These are phyloP conservation scores for Passer montanus DNA, from an alignment of 2,113 vertebrate species.

Conservation along the genomic window DNA sequence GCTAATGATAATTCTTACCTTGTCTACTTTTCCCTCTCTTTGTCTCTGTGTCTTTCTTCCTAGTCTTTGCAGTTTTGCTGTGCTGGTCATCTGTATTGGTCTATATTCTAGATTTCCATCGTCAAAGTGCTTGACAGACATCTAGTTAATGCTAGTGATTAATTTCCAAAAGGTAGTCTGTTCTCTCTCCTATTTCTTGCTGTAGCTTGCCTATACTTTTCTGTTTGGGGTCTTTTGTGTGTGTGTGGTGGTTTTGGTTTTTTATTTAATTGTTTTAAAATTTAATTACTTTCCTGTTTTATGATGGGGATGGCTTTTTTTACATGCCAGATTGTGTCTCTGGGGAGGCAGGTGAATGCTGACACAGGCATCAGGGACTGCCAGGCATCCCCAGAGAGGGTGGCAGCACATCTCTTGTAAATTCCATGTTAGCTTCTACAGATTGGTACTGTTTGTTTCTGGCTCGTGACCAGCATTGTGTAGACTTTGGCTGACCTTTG, in stretches of 20 bases:
- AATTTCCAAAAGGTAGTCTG: constrained; percentile 48
- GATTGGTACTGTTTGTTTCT: not conserved
- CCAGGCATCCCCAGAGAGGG: not conserved
- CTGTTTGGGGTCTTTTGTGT: not conserved
- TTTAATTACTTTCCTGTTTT: not conserved
- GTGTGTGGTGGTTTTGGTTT: not conserved
- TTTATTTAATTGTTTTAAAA: not conserved
- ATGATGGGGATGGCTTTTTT: not conserved
- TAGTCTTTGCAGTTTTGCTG: constrained; percentile 56
- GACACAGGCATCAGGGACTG: not conserved
- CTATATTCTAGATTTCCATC: constrained; percentile 48
- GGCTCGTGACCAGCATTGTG: not conserved
- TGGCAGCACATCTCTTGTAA: not conserved
- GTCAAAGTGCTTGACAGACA: constrained; percentile 39
- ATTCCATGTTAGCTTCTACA: not conserved
- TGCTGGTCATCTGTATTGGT: constrained; percentile 28
- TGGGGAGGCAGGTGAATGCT: not conserved
- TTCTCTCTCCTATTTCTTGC: constrained; percentile 42
- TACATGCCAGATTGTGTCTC: not conserved
- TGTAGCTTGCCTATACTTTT: constrained; percentile 1
- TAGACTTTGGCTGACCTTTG: constrained; percentile 11
- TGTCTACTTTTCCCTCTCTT: constrained; percentile 19
- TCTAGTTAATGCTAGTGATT: constrained; percentile 59
- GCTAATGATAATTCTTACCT: constrained; percentile 24
- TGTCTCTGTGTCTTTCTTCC: constrained; percentile 1